phyloP scores from a whole-genome alignment of 2,113 vertebrate genomes.

The Phalacrocorax pelagicus region DNA sequence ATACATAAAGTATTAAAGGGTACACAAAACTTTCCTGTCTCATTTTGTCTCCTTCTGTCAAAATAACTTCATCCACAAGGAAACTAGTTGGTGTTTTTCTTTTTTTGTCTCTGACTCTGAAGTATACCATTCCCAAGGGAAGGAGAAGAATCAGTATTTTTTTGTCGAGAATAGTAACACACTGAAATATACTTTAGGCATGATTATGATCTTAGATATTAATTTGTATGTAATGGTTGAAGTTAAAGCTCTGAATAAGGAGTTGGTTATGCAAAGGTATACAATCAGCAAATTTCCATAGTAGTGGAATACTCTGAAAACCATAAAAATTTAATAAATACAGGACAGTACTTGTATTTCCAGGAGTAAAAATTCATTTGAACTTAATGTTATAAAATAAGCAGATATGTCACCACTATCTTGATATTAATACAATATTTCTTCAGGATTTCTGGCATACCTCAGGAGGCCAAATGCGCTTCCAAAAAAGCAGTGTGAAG shows the following conservation, averaged over 20 bases:
- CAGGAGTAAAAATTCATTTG: background rate
- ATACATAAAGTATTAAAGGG: background rate
- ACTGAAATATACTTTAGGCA: background rate
- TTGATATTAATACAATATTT: background rate
- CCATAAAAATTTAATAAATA: background rate
- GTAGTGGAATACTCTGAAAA: background rate
- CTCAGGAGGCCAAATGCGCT: background rate
- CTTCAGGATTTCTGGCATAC: background rate
- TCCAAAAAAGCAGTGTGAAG: background rate
- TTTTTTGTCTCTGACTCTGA: background rate
- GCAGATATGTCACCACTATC: background rate
- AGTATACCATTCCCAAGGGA: background rate
- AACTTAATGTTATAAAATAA: background rate
- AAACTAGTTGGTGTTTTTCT: background rate
- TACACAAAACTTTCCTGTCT: background rate
- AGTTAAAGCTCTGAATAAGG: background rate
- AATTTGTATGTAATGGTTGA: background rate
- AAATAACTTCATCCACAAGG: background rate
- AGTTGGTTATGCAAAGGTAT: background rate
- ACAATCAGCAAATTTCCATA: background rate
- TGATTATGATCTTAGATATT: background rate
- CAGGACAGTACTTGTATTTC: background rate
- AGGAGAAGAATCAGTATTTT: background rate
- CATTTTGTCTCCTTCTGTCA: background rate
- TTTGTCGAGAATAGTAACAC: background rate